A percentile compares a stretch with the other conserved stretches of the same genome.
Evolutionary conservation across 1,140 invertebrate species (phyloP).

Genomic region (Drosophila dunni): DNA sequence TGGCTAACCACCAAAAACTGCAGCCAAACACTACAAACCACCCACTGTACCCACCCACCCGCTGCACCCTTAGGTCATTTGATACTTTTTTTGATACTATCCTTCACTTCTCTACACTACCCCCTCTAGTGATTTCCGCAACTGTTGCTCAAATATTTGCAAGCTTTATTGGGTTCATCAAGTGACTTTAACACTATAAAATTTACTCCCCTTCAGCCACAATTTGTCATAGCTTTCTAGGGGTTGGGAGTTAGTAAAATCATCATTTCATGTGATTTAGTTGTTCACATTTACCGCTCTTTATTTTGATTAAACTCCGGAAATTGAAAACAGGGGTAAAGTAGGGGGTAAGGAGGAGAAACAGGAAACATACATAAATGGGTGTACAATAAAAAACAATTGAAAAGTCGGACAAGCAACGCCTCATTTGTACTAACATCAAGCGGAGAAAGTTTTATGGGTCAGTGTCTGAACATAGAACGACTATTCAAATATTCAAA

Average conservation of each 20-base stretch:
- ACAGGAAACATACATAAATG: neutral
- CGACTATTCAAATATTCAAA: constrained; percentile 26
- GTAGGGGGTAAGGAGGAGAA: constrained; percentile 1
- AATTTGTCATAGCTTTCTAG: constrained; percentile 59
- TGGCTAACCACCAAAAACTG: constrained; percentile 64
- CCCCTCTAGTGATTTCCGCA: constrained; percentile 27
- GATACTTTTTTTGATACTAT: constrained; percentile 53
- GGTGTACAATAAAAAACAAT: constrained; percentile 17
- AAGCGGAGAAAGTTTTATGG: constrained; percentile 47
- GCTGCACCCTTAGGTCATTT: constrained; percentile 39
- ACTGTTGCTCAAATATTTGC: constrained; percentile 74
- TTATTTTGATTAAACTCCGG: constrained; percentile 43
- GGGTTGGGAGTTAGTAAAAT: constrained; percentile 8
- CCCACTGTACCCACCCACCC: constrained; percentile 2
- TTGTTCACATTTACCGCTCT: constrained; percentile 52
- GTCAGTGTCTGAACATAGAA: constrained; percentile 36
- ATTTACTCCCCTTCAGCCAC: constrained; percentile 6
- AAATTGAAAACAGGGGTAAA: constrained; percentile 26
- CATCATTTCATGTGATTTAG: constrained; percentile 60
- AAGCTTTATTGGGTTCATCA: constrained; percentile 69
- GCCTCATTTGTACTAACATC: constrained; percentile 52
- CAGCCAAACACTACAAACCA: constrained; percentile 52
- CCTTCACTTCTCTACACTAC: constrained; percentile 8
- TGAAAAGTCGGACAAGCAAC: constrained; percentile 25
- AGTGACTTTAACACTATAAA: constrained; percentile 56